Conservation (phyloP, 2,888 invertebrate species). For the Leptarthrus brevirostris region DNA sequence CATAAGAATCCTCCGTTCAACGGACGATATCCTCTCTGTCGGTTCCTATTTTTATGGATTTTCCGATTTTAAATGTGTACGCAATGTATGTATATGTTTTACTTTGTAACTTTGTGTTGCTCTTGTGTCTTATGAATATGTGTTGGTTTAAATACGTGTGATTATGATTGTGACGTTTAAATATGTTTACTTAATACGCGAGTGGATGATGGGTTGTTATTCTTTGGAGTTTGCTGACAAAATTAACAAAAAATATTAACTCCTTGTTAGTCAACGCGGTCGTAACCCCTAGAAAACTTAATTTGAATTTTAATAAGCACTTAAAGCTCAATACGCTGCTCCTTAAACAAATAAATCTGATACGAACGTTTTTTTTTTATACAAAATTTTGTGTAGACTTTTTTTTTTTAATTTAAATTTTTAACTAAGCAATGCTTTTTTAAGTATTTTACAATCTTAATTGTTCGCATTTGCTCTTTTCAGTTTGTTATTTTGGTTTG, state of each 20-base stretch:
- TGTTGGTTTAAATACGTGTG: conserved; percentile 40
- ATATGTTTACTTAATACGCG: conserved; percentile 40
- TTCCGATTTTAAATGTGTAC: conserved; percentile 30
- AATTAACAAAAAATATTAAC: neutral
- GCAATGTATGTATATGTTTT: conserved; percentile 38
- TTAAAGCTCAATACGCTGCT: conserved; percentile 29
- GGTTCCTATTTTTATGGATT: neutral
- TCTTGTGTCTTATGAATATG: conserved; percentile 45
- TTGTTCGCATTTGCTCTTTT: neutral
- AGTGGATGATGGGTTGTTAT: conserved; percentile 38
- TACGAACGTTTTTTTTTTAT: conserved; percentile 29
- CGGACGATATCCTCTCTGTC: neutral
- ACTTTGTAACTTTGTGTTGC: conserved; percentile 36
- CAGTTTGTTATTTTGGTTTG: conserved; percentile 27
- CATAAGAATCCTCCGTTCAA: neutral
- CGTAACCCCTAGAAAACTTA: conserved; percentile 23
- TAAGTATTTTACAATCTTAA: conserved; percentile 10
- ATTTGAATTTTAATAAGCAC: conserved; percentile 34
- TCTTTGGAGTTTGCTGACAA: neutral
- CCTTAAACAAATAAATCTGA: conserved; percentile 33
- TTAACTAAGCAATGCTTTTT: conserved; percentile 5
- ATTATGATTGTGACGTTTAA: conserved; percentile 46
- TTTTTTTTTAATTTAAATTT: conserved; percentile 20
- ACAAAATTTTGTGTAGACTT: conserved; percentile 7
- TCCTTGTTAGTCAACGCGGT: neutral